Evolutionary conservation across 1,140 invertebrate genomes (phyloP).

Genomic region (Epicauta chinensis): DNA sequence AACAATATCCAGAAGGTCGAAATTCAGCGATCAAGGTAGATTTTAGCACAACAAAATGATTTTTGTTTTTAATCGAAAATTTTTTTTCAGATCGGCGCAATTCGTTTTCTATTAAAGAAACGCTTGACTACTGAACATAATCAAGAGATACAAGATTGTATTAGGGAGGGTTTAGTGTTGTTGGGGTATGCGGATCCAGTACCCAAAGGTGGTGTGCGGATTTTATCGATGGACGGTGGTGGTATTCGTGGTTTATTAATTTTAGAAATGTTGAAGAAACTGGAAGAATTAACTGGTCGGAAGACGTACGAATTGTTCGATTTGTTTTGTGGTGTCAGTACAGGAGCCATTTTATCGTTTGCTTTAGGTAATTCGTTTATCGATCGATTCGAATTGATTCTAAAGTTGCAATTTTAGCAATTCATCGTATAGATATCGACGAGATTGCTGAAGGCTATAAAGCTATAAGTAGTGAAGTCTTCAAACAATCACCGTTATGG

Average conservation of each 20-base stretch:
- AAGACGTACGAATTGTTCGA: constrained; percentile 72
- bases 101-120: constrained; percentile 53
- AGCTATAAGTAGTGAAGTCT: constrained; percentile 62
- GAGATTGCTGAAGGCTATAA: constrained; percentile 63
- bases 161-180: constrained; percentile 62
- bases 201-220: constrained; percentile 66
- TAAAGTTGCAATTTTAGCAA: constrained; percentile 48
- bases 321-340: constrained; percentile 88
- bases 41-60: constrained; percentile 4
- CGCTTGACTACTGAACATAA: constrained; percentile 43
- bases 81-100: constrained; percentile 53
- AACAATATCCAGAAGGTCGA: constrained; percentile 64
- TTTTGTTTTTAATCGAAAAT: constrained; percentile 10
- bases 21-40: constrained; percentile 63
- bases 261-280: constrained; percentile 69
- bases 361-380: constrained; percentile 48
- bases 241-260: constrained; percentile 80
- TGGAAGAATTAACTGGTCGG: constrained; percentile 68
- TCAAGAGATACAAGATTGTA: constrained; percentile 38
- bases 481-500: constrained; percentile 60
- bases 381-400: not conserved
- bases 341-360: constrained; percentile 70
- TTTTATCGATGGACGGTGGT: constrained; percentile 86
- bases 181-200: constrained; percentile 69
- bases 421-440: constrained; percentile 49